Percentiles rank a stretch among this genome's conserved stretches.
Evolutionary conservation across 1,140 invertebrate genomes (phyloP).

Genomic region (Monochamus saltuarius): DNA sequence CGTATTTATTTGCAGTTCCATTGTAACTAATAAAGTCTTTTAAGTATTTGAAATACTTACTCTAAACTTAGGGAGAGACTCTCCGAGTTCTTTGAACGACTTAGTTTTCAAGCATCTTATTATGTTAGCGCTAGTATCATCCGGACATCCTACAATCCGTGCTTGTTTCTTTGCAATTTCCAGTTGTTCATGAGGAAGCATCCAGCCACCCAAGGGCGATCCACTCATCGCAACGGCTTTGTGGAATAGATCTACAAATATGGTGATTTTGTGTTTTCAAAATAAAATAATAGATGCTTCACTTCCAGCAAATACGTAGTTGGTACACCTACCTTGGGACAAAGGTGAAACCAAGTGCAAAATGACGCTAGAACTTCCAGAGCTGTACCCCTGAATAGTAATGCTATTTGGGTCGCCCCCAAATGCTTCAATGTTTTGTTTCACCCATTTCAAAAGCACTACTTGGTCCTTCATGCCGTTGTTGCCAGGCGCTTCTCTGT

Average conservation of each 20-base stretch:
- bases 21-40: too few species aligned
- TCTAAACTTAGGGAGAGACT: conserved; percentile 55
- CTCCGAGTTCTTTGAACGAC: conserved; percentile 55
- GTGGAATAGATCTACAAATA: conserved; percentile 61
- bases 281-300: too few species aligned
- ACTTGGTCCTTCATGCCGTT: conserved; percentile 77
- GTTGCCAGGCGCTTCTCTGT: conserved; percentile 66
- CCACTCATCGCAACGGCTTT: conserved; percentile 69
- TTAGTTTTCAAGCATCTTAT: conserved; percentile 64
- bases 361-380: conserved; percentile 65
- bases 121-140: conserved; percentile 59
- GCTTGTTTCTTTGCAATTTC: conserved; percentile 69
- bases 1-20: not conserved
- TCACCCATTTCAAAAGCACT: conserved; percentile 69
- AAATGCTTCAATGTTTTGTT: conserved; percentile 69
- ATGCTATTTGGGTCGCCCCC: conserved; percentile 73
- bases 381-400: conserved; percentile 70
- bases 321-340: conserved; percentile 54
- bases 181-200: conserved; percentile 57
- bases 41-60: conserved; percentile 48
- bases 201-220: conserved; percentile 62
- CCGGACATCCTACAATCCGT: conserved; percentile 65
- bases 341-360: conserved; percentile 72
- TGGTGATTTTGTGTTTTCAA: too few species aligned
- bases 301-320: too few species aligned